These are phyloP conservation scores for Diadumene lineata DNA, from an alignment of 92 coral and sea anemone genomes.

Conservation along the genomic window DNA sequence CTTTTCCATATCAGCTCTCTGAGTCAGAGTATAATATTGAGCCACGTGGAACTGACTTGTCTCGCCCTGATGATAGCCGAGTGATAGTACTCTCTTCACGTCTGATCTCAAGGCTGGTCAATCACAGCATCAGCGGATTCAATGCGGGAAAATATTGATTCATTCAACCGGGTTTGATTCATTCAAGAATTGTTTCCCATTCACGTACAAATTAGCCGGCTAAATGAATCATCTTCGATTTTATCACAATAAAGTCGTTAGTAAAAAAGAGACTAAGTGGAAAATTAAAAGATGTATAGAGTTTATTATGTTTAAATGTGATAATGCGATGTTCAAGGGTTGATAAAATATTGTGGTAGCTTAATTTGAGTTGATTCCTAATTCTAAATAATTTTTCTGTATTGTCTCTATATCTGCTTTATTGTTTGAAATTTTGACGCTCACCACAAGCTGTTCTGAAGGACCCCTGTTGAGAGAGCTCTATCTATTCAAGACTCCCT, in stretches of 20 bases:
- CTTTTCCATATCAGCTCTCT: constrained; percentile 15
- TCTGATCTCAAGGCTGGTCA: too few relatives aligned
- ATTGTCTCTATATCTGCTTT: too few relatives aligned
- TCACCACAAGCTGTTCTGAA: constrained; percentile 13
- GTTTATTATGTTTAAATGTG: neutral
- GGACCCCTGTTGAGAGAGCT: constrained; percentile 14
- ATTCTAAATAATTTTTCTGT: neutral
- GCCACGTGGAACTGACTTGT: constrained; percentile 20
- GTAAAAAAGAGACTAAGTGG: too few relatives aligned
- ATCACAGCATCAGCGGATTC: constrained; percentile 17
- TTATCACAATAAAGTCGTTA: too few relatives aligned
- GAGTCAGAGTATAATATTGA: neutral
- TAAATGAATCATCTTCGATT: neutral
- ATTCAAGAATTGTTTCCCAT: neutral
- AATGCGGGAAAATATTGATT: constrained; percentile 10
- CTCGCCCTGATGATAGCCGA: constrained; percentile 29
- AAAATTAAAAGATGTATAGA: too few relatives aligned
- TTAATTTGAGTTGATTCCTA: neutral
- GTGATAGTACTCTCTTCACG: neutral
- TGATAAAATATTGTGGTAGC: neutral
- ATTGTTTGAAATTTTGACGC: constrained; percentile 5
- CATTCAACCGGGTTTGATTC: too few relatives aligned
- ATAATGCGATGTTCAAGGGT: neutral
- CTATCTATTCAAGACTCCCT: constrained; percentile 6
- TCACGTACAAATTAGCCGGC: neutral